Conservation (phyloP, 1,140 invertebrate genomes). For the Drosophila willistoni region DNA sequence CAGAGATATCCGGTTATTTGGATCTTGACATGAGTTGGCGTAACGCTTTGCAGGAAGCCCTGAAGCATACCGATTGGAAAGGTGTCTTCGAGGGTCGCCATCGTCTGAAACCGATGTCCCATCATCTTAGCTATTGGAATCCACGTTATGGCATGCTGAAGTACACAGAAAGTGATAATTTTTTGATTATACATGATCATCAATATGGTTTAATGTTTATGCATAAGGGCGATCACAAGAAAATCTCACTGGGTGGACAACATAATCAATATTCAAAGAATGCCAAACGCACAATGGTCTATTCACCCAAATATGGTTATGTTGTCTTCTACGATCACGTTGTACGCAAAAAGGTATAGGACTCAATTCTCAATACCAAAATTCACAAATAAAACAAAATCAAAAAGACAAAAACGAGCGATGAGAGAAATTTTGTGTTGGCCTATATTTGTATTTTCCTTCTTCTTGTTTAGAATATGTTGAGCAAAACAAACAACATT, state of each 20-base stretch:
- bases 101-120: constrained; percentile 47
- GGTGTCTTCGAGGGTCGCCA: constrained; percentile 48
- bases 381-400: constrained; percentile 25
- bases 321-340: constrained; percentile 76
- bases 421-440: constrained; percentile 15
- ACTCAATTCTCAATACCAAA: not conserved
- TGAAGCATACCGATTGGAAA: constrained; percentile 59
- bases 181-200: constrained; percentile 60
- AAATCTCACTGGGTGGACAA: constrained; percentile 54
- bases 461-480: constrained; percentile 68
- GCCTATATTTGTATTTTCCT: not conserved
- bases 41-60: constrained; percentile 13
- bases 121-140: constrained; percentile 70
- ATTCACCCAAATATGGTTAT: constrained; percentile 60
- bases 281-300: constrained; percentile 47
- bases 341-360: constrained; percentile 72
- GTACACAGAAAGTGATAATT: constrained; percentile 70
- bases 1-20: constrained; percentile 72
- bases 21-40: constrained; percentile 71
- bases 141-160: constrained; percentile 33
- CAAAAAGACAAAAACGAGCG: constrained; percentile 14
- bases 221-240: constrained; percentile 75
- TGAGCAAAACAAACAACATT: constrained; percentile 68
- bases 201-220: constrained; percentile 69
- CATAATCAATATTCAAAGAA: constrained; percentile 47